Evolutionary conservation across 1,140 invertebrate genomes (phyloP).

Genomic region (Sinonovacula constricta): DNA sequence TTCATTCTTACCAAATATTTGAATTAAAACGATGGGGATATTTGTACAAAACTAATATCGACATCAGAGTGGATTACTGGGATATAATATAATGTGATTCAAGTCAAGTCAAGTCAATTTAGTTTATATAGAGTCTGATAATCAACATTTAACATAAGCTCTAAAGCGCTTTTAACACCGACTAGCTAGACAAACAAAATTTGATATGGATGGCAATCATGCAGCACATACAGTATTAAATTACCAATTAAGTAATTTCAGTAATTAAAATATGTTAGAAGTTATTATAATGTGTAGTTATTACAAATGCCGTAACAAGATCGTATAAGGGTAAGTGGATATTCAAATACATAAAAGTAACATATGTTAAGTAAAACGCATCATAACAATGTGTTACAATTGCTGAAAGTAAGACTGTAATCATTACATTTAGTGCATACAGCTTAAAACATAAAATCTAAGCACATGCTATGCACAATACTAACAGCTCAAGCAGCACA

Average conservation of each 20-base stretch:
- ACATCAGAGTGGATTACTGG: no score
- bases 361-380: background rate
- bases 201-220: background rate
- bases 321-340: background rate
- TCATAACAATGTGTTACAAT: no score
- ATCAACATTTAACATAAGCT: conserved; percentile 5
- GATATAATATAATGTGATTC: background rate
- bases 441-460: no score
- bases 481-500: no score
- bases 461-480: no score
- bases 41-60: no score
- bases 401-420: no score
- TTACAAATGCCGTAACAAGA: background rate
- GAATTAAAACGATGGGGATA: no score
- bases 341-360: background rate
- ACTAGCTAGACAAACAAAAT: background rate
- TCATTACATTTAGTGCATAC: no score
- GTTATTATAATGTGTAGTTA: background rate
- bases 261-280: no score
- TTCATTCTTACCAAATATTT: no score
- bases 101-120: conserved; percentile 34
- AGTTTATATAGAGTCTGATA: background rate
- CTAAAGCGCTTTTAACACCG: background rate
- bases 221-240: background rate
- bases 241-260: background rate